Evolutionary conservation across 2,113 vertebrate species (phyloP).

Genomic region (Symphodus melops): DNA sequence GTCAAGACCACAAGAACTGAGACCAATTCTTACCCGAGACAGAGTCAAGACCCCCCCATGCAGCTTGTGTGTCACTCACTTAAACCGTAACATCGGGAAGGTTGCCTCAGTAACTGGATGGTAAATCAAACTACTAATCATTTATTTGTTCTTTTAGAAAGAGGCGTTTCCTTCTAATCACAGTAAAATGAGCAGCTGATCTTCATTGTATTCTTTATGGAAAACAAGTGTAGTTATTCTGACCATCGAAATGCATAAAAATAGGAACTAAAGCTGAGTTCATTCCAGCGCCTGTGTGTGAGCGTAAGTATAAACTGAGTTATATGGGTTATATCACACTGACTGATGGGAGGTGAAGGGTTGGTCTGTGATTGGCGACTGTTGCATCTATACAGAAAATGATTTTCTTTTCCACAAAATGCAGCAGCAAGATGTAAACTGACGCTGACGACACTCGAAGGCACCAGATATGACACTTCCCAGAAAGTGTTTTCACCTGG

Average conservation of each 20-base stretch:
- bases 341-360: neutral
- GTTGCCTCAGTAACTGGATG: too few species aligned
- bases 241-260: constrained; percentile 53
- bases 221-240: too few species aligned
- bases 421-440: constrained; percentile 58
- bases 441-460: accelerated
- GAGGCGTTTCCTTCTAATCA: too few species aligned
- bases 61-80: too few species aligned
- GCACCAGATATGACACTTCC: constrained; percentile 30
- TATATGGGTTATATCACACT: neutral
- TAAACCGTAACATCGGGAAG: too few species aligned
- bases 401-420: neutral
- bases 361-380: neutral
- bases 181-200: too few species aligned
- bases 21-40: too few species aligned
- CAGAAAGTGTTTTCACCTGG: constrained; percentile 40
- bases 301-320: constrained; percentile 52
- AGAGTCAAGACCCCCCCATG: too few species aligned
- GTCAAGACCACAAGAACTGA: too few species aligned
- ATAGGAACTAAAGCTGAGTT: constrained; percentile 31
- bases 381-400: neutral
- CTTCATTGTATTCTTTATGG: too few species aligned
- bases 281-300: constrained; percentile 70
- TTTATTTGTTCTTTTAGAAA: too few species aligned
- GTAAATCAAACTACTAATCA: too few species aligned